A percentile compares a stretch with the other conserved stretches of the same genome.
Evolutionary conservation across 1,140 invertebrate genomes (phyloP).

Genomic region (Trichonephila clavipes): DNA sequence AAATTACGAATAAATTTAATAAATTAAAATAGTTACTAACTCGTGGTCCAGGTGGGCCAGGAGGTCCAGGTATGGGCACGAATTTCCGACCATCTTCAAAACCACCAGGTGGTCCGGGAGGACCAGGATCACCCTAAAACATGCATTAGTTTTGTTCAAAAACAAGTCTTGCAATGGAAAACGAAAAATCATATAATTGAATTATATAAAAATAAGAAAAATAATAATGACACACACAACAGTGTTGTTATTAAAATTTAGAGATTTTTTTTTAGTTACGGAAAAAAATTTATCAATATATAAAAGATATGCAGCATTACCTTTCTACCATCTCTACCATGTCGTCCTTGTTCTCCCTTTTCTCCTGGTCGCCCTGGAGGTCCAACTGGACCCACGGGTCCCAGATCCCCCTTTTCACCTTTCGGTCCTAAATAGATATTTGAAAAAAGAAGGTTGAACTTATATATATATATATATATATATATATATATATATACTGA

Average conservation of each 20-base stretch:
- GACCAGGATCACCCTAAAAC: conserved; percentile 64
- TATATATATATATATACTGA: too few relatives aligned
- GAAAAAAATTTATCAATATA: neutral
- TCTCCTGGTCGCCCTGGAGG: conserved; percentile 68
- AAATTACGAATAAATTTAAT: too few relatives aligned
- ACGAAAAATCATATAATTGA: neutral
- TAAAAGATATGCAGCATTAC: neutral
- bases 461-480: too few relatives aligned
- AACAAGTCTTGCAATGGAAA: too few relatives aligned
- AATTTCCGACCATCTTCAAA: conserved; percentile 19
- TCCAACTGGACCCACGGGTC: conserved; percentile 35
- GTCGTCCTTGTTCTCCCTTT: conserved; percentile 57
- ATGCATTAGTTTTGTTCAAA: neutral
- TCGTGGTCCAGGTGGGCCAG: conserved; percentile 76
- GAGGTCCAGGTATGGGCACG: conserved; percentile 60
- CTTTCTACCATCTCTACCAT: conserved; percentile 45
- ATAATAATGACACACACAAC: too few relatives aligned
- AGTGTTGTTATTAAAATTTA: too few relatives aligned
- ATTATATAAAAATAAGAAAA: neutral
- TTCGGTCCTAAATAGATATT: conserved; percentile 42
- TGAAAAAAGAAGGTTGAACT: too few relatives aligned
- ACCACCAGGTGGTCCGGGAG: conserved; percentile 36
- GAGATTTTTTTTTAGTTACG: too few relatives aligned
- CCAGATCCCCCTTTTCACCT: conserved; percentile 68
- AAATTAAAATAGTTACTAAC: conserved; percentile 1